Base-by-base conservation (phyloP, 2,888 invertebrate genomes). In the Melanostoma mellinum region DNA sequence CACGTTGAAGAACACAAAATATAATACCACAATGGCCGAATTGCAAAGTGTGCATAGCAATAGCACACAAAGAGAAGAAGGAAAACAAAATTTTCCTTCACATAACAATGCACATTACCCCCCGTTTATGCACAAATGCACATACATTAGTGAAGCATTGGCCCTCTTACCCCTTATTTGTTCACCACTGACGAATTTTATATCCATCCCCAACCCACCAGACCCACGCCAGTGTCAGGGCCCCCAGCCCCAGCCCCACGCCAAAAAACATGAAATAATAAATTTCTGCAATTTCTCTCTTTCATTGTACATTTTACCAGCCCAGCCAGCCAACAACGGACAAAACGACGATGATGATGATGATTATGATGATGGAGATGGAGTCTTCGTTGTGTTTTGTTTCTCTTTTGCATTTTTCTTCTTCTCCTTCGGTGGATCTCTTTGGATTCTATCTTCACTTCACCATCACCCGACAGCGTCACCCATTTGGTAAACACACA, bases 401-500 rank as follows among this genome's bases (percentile, higher is more conserved):
- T 61, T 74, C 71, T 85, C 75, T 79, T 84, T 67, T 60, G 42
- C 50, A 53, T 85, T 48, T 72, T 76, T 67, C 63, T 81, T 80
- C 60, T 65, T 50, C 71, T 65, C 42, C 44, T 65, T 53, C 61
- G 10, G 35, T 52, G 38, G 56, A 60, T 75, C 84, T 85, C 84
- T 85, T 76, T 72, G 67, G 55, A 33, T n/a, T 73, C 61, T 61
- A 68, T n/a, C 30, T 35, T n/a, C 30, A 58, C n/a, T 52, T 35
- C 44, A 35, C 52, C 35, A 8, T 33, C 32, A 4, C 42, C 1
- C 3, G 8, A 9, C 56, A 50, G 30, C 50, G 53, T 44, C 42
- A 55, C 56, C 77, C 44, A 53, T 68, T 52, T 74, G 74, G 86
- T 86, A 87, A 86, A 85, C 87, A 88, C 88, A 88, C 52, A 38